Base-by-base conservation (phyloP, 2,888 invertebrate species). In the Tipula confusa region DNA sequence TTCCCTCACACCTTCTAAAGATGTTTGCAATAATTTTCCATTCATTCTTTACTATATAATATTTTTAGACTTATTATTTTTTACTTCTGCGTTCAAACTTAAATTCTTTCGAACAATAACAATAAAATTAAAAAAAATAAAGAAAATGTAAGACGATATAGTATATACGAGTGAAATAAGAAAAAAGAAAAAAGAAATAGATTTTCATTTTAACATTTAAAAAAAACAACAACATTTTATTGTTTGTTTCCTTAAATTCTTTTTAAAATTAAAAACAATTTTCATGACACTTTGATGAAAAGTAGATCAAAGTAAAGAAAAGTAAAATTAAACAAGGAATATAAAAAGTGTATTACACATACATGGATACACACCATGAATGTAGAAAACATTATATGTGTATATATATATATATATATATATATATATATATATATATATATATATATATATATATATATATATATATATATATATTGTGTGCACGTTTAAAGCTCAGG, bases 221-320 rank as follows among this genome's bases (percentile, higher is more conserved):
- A 64, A 64, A 64, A 38, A 38, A 38, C 0, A 38, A 64, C 18
- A 18, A 64, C n/a, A 64, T 64, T 64, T 64, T 64, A 64, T 64
- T 64, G 64, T 64, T 64, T 64, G 64, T 64, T 64, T 64, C 64
- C 24, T 64, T 24, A 64, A 64, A 64, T 64, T 64, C 64, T 64
- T 64, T 24, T 18, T 64, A 13, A 64, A 64, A 64, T 64, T 64
- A 64, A 64, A 64, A 64, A 64, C 64, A 64, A 64, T 64, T 64
- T 64, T 64, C 64, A 64, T 64, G 64, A 64, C 64, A 64, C 64
- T 64, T 64, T 64, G 64, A 64, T 64, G 64, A 64, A 64, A 64
- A 64, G 64, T 64, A 64, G 64, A 64, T 64, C 64, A 64, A 18
- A 64, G 64, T 64, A 9, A 64, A 64, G 64, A 64, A 64, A 64